These are phyloP conservation scores for Drosophila pachea DNA, from an alignment of 1,140 invertebrate species.

Conservation along the genomic window DNA sequence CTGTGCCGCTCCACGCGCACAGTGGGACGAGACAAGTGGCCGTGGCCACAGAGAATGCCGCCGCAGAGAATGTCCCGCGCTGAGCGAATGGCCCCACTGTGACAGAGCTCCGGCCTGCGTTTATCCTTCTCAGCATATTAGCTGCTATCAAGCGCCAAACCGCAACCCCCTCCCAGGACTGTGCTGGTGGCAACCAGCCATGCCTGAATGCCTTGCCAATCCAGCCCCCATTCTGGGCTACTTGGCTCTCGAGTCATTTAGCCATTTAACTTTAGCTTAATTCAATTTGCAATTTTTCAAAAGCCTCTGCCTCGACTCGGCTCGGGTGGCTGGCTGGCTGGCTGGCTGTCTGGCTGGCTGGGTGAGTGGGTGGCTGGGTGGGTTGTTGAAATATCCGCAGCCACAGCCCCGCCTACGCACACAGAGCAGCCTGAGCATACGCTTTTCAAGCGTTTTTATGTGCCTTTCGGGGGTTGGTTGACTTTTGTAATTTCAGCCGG, in stretches of 20 bases:
- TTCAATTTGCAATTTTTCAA: conserved; percentile 79
- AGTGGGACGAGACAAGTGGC: conserved; percentile 20
- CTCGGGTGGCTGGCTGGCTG: conserved; percentile 12
- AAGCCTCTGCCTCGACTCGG: conserved; percentile 55
- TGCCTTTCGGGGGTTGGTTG: conserved; percentile 70
- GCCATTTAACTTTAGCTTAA: conserved; percentile 79
- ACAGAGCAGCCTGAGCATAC: conserved; percentile 55
- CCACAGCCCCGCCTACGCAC: conserved; percentile 7
- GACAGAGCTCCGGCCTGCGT: conserved; percentile 19
- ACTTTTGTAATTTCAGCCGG: conserved; percentile 75
- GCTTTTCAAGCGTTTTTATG: conserved; percentile 74
- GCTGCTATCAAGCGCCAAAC: conserved; percentile 71
- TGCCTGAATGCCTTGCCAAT: conserved; percentile 8
- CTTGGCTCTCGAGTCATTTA: conserved; percentile 75
- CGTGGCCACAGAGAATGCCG: too few relatives aligned
- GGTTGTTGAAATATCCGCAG: conserved; percentile 34
- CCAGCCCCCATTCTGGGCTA: conserved; percentile 38
- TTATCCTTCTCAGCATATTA: conserved; percentile 75
- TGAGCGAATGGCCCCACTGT: conserved; percentile 35
- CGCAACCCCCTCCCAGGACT: conserved; percentile 48
- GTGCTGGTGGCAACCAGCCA: conserved; percentile 23
- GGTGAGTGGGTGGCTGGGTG: conserved; percentile 9
- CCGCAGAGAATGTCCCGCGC: not conserved
- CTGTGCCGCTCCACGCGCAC: conserved; percentile 17
- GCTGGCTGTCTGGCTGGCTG: conserved; percentile 4